phyloP scores from a whole-genome alignment of 2,797 vertebrate species.

The Delichon dasypus region DNA sequence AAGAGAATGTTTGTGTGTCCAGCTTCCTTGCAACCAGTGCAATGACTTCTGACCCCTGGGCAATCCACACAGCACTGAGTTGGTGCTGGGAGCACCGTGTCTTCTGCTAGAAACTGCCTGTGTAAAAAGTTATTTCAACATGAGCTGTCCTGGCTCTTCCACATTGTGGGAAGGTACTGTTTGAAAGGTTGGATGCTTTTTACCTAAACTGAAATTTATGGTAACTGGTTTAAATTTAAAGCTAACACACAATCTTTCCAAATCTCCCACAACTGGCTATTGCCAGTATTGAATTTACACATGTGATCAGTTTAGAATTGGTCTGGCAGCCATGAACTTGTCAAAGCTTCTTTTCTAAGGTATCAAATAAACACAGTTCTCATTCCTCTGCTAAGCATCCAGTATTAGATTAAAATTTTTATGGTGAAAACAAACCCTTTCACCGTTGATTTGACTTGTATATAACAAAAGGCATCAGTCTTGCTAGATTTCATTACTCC shows the following conservation, averaged over 20 bases:
- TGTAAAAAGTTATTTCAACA: not conserved
- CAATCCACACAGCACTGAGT: not conserved
- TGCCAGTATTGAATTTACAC: not conserved
- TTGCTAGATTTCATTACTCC: not conserved
- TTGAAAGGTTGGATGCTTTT: not conserved
- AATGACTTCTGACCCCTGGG: not conserved
- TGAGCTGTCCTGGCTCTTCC: not conserved
- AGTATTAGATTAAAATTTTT: conserved; percentile 12
- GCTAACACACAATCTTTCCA: not conserved
- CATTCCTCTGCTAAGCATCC: not conserved
- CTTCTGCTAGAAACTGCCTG: not conserved
- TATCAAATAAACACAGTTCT: conserved; percentile 6
- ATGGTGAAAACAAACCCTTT: not conserved
- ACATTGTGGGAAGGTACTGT: not conserved
- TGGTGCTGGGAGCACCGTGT: fast-evolving
- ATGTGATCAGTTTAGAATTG: not conserved
- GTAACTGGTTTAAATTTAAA: not conserved
- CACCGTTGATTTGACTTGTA: not conserved
- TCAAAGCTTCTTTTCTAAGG: not conserved
- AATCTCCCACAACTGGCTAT: not conserved
- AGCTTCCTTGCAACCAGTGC: not conserved
- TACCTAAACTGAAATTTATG: not conserved
- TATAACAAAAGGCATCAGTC: not conserved
- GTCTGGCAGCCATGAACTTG: not conserved
- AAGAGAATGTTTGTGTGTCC: not conserved